Evolutionary conservation across 2,797 vertebrate species (phyloP), one percentile per base, ranked within the genome.

Genomic region (Brachymystax lenok): DNA sequence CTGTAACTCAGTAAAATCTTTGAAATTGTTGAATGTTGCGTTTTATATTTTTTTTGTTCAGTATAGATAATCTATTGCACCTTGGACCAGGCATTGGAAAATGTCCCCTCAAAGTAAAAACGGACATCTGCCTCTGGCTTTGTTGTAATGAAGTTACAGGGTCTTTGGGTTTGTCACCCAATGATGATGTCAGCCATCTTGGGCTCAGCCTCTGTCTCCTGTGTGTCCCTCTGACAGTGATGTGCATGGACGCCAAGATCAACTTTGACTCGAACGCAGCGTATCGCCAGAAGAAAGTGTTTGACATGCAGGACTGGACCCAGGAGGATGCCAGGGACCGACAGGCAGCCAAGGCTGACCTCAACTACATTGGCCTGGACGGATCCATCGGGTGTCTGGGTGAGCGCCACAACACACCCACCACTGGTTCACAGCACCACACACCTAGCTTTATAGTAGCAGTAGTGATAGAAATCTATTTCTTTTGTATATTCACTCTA

Each of bases 211-310:
- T 79, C 30, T 16, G 28, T 66, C 24, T 72, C 35, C 33, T 59
- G 59, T 28, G 27, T 7, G 28, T 50, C 27, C 33, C 33, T 10
- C 35, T 30, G 0, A 12, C 89, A 99, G 98, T 99, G 56, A 95
- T 99, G 93, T 99, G 98, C 90, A 99, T 99, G 97, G 98, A 99
- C 54, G 98, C 98, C 78, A 99, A 99, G 93, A 98, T 99, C 91
- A 99, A 97, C 89, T 99, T 99, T 76, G 98, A 99, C 90, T 94
- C 97, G 76, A 99, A 99, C 74, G 96, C 98, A 12, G 96, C 90
- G 1, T 99, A 96, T 91, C 97, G 98, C 10, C 98, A 99, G 93
- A 93, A 96, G 91, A 95, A 94, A 87, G 96, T 98, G 85, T 99
- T 99, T 73, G 94, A 93, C 19, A 84, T 98, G 89, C 95, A 93